Conservation (phyloP, 2,113 vertebrate species). For the Ardeotis arabs region DNA sequence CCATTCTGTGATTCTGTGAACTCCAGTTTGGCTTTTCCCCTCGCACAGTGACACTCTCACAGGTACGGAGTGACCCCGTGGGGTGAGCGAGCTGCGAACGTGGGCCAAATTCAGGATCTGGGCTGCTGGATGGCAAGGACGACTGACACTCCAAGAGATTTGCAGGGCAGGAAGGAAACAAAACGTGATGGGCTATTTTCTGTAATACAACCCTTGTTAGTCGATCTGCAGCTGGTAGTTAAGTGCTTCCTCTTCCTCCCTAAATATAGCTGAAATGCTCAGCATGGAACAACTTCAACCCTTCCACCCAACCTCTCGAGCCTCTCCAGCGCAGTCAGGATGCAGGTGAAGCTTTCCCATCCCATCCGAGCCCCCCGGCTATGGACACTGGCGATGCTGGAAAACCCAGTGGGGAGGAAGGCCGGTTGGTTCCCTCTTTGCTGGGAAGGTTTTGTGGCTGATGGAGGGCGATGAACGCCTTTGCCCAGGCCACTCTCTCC, state of each 20-base stretch:
- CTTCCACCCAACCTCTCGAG: not conserved
- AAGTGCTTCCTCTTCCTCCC: conserved; percentile 66
- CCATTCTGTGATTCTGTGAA: too few relatives aligned
- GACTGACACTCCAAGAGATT: not conserved
- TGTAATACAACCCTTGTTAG: not conserved
- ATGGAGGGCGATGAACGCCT: not conserved
- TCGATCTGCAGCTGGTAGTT: conserved; percentile 41
- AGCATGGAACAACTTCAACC: not conserved
- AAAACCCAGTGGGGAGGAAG: not conserved
- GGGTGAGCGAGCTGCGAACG: not conserved
- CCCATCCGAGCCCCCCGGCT: fast-evolving
- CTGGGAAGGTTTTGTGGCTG: not conserved
- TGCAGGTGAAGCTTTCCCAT: fast-evolving
- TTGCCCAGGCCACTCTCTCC: not conserved
- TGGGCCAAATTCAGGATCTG: not conserved
- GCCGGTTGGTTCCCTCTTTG: fast-evolving
- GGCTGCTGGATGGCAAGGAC: not conserved
- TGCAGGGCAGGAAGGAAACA: conserved; percentile 23
- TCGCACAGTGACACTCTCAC: not conserved
- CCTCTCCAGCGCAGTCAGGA: not conserved
- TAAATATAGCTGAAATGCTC: conserved; percentile 55
- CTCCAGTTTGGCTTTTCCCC: too few relatives aligned
- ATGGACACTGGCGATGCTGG: fast-evolving
- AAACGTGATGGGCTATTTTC: not conserved
- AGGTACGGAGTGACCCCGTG: not conserved